A percentile compares a stretch with the other conserved stretches of the same genome.
Conservation (phyloP, 2,113 vertebrate species). For the Phalacrocorax carbo region DNA sequence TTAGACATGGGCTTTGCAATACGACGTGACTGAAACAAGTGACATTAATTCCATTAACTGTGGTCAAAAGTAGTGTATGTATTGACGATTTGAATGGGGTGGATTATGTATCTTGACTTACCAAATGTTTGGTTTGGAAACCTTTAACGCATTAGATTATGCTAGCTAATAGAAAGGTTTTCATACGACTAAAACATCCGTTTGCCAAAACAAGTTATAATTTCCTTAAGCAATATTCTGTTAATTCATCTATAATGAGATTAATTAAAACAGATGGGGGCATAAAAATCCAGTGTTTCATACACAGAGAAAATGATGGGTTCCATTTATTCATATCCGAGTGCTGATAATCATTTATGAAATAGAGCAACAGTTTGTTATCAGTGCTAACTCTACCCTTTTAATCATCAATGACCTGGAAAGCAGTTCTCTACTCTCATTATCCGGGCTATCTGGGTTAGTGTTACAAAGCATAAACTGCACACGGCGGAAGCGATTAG, state of each 20-base stretch:
- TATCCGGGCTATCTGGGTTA: neutral
- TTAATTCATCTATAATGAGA: neutral
- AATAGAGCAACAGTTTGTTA: neutral
- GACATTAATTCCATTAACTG: slow-evolving; percentile 60
- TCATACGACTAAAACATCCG: neutral
- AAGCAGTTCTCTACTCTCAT: neutral
- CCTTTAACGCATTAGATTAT: neutral
- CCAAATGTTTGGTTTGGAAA: slow-evolving; percentile 46
- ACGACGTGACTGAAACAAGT: slow-evolving; percentile 20
- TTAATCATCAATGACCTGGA: neutral
- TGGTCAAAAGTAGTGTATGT: slow-evolving; percentile 3
- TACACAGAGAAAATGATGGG: neutral
- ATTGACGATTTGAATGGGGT: neutral
- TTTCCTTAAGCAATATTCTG: neutral
- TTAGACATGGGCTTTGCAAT: slow-evolving; percentile 31
- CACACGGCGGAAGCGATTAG: neutral
- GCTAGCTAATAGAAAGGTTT: neutral
- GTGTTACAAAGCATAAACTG: neutral
- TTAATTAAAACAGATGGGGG: neutral
- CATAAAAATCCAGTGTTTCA: neutral
- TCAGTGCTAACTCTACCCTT: neutral
- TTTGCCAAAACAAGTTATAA: neutral
- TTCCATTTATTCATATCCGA: accelerated
- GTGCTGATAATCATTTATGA: neutral
- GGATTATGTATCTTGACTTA: neutral